Evolutionary conservation across 2,797 vertebrate genomes (phyloP).

Genomic region (Periophthalmus magnuspinnatus): DNA sequence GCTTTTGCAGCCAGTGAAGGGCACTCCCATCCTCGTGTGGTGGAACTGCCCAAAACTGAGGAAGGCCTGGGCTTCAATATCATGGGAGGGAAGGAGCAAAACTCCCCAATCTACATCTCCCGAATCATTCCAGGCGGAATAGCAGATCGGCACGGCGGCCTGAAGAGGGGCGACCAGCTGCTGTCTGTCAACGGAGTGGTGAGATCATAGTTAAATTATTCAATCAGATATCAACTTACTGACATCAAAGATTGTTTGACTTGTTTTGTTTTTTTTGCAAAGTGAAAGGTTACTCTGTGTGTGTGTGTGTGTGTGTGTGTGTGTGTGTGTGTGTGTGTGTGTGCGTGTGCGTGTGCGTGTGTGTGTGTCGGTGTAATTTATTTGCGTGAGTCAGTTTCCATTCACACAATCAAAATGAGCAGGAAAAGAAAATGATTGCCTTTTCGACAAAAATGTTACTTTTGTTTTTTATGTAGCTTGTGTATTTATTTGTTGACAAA

Average conservation of each 20-base stretch:
- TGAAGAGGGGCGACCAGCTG: slow-evolving; percentile 97
- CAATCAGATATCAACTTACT: not conserved
- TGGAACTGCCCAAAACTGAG: slow-evolving; percentile 97
- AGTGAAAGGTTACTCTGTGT: not conserved
- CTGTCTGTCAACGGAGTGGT: slow-evolving; percentile 98
- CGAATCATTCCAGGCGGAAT: slow-evolving; percentile 97
- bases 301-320: too few relatives aligned
- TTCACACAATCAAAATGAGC: too few relatives aligned
- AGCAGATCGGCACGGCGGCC: slow-evolving; percentile 93
- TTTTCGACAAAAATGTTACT: too few relatives aligned
- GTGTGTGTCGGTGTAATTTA: not conserved
- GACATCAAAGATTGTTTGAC: not conserved
- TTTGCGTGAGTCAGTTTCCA: too few relatives aligned
- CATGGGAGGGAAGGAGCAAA: slow-evolving; percentile 99
- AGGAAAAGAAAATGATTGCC: too few relatives aligned
- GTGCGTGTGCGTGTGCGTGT: too few relatives aligned
- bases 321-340: too few relatives aligned
- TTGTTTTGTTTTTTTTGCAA: not conserved
- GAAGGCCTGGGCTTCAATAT: slow-evolving; percentile 98
- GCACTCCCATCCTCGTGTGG: slow-evolving; percentile 95
- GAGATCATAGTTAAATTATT: slow-evolving; percentile 43
- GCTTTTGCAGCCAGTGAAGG: slow-evolving; percentile 98
- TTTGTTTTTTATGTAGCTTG: not conserved
- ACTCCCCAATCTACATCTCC: slow-evolving; percentile 98
- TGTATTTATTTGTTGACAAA: not conserved